Evolutionary conservation across 2,113 vertebrate species (phyloP).

Genomic region (Tragelaphus imberbis): DNA sequence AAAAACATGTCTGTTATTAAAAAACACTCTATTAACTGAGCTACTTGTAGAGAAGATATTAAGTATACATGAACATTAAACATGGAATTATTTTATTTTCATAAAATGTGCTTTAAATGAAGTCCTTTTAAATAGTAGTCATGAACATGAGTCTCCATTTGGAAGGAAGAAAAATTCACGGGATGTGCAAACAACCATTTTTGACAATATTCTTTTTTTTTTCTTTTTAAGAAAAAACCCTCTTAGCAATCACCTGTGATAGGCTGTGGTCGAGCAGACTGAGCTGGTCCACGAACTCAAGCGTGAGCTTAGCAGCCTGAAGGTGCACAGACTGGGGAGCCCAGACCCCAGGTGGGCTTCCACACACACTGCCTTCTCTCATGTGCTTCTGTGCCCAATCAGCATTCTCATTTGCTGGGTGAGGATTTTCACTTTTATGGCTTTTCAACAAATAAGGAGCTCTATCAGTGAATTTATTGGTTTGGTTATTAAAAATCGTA

Average conservation of each 20-base stretch:
- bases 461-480: neutral
- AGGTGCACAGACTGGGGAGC: neutral
- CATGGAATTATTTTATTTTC: neutral
- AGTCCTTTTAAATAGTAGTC: neutral
- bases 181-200: neutral
- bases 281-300: neutral
- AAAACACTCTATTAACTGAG: neutral
- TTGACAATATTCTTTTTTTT: neutral
- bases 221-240: neutral
- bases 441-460: neutral
- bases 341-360: neutral
- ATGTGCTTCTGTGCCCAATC: neutral
- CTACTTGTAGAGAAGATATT: neutral
- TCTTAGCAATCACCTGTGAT: accelerated
- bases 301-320: neutral
- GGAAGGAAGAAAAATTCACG: neutral
- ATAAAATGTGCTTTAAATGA: neutral
- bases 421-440: neutral
- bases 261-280: neutral
- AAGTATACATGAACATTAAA: neutral
- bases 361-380: neutral
- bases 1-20: neutral
- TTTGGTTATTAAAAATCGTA: neutral
- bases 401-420: neutral
- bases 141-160: neutral